Evolutionary conservation across 1,140 invertebrate genomes (phyloP), one percentile per base, ranked within the genome.

Genomic region (Drosophila repleta): DNA sequence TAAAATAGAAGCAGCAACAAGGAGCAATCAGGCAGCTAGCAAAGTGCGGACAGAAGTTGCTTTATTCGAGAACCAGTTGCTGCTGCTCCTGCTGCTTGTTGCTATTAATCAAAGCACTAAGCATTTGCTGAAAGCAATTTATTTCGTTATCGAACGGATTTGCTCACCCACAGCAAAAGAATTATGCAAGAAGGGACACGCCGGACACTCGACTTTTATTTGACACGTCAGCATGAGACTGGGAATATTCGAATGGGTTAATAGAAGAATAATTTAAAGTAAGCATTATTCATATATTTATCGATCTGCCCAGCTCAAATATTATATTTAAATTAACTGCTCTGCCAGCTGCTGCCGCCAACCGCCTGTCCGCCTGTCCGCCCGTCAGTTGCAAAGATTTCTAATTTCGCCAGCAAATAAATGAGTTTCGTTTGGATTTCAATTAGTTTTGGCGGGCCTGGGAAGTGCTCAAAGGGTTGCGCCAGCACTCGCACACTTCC

Each of bases 61-160:
- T 72, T 24, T 55, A 55, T 13, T 65, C 65, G 48, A 69, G 57
- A 74, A 74, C 64, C 65, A 65, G 60, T 67, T 35, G 32, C 32
- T 24, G 21, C 21, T 35, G 32, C 32, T 35, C 10, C 32, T 74
- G 70, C 71, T 46, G 72, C 37, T 64, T 48, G 29, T 63, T 58
- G 78, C 82, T 76, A 87, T 87, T 87, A 87, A 87, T 87, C 82
- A 87, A 81, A 64, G 71, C 75, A 68, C 71, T 88, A 80, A 87
- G 62, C 74, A 82, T 88, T 87, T 76, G 83, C 82, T 82, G 82
- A 87, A 87, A 88, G 82, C 83, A 88, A 87, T 87, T 82, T 87
- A 87, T 87, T 82, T 87, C 60, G 78, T 82, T 87, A 87, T 87
- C 82, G 75, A 87, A 88, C 51, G 78, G 74, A 76, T 81, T 80